These are phyloP conservation scores for Chrysochloris asiatica DNA, from an alignment of 2,113 vertebrate genomes.

Conservation along the genomic window DNA sequence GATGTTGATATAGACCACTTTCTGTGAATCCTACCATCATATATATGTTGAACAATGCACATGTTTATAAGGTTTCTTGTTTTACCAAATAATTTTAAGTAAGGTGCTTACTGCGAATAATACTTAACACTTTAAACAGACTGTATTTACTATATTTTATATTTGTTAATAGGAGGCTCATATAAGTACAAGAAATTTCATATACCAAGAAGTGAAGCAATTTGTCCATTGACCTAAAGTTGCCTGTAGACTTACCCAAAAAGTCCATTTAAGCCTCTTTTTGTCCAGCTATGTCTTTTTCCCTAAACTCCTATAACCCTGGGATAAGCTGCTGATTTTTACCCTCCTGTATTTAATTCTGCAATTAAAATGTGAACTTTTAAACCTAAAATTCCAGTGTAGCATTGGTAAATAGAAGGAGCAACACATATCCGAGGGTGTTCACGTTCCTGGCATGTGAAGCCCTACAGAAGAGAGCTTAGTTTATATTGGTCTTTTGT, in stretches of 20 bases:
- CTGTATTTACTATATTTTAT: neutral
- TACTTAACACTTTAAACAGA: neutral
- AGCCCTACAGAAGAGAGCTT: conserved; percentile 69
- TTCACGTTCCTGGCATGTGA: conserved; percentile 71
- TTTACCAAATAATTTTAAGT: neutral
- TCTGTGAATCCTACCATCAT: neutral
- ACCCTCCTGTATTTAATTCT: conserved; percentile 62
- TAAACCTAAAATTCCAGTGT: conserved; percentile 72
- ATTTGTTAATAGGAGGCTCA: neutral
- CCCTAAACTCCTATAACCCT: neutral
- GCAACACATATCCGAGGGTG: conserved; percentile 69
- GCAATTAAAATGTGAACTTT: conserved; percentile 82
- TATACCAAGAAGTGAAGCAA: neutral
- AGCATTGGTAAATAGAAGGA: conserved; percentile 69
- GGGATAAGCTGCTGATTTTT: neutral
- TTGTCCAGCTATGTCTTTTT: neutral
- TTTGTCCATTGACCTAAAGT: neutral
- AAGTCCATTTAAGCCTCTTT: neutral
- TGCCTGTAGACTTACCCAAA: neutral
- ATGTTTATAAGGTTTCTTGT: neutral
- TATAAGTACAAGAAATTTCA: neutral
- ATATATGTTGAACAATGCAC: neutral
- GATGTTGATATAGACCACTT: neutral
- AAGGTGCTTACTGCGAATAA: neutral
- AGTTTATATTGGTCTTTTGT: conserved; percentile 79